Percentiles rank a stretch among this genome's conserved stretches.
phyloP scores from a whole-genome alignment of 2,113 vertebrate genomes.

The Hucho hucho region DNA sequence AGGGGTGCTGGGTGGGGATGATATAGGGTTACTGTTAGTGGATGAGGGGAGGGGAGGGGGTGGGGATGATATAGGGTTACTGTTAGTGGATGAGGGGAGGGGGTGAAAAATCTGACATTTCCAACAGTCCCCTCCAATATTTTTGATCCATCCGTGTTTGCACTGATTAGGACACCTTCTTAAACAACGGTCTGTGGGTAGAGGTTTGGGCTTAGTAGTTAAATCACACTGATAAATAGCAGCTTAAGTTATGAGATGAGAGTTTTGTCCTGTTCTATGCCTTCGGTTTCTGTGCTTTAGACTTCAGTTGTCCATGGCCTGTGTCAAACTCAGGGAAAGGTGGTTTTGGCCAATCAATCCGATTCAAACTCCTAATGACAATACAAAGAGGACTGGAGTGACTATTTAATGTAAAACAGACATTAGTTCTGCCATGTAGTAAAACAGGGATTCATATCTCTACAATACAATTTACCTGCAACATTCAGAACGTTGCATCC shows the following conservation, averaged over 20 bases:
- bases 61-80: too few species aligned
- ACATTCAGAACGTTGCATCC: too few species aligned
- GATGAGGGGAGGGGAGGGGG: not conserved
- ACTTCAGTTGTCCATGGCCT: not conserved
- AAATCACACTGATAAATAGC: not conserved
- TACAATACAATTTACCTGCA: too few species aligned
- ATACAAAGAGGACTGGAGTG: not conserved
- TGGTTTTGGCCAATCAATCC: conserved; percentile 11
- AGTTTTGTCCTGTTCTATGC: not conserved
- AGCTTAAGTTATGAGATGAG: not conserved
- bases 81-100: not conserved
- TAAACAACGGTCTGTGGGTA: not conserved
- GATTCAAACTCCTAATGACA: conserved; percentile 1
- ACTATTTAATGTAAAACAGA: conserved; percentile 7
- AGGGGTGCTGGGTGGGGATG: not conserved
- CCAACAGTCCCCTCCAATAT: conserved; percentile 1
- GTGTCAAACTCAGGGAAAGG: conserved; percentile 43
- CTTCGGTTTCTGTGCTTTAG: not conserved
- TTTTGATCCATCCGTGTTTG: conserved; percentile 35
- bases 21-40: not conserved
- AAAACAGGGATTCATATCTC: not conserved
- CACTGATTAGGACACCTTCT: conserved; percentile 43
- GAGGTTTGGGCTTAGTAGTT: not conserved
- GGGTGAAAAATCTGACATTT: not conserved
- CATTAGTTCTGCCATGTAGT: conserved; percentile 2